A percentile compares a stretch with the other conserved stretches of the same genome.
phyloP scores from a whole-genome alignment of 2,888 invertebrate genomes.

The Agrotis puta region DNA sequence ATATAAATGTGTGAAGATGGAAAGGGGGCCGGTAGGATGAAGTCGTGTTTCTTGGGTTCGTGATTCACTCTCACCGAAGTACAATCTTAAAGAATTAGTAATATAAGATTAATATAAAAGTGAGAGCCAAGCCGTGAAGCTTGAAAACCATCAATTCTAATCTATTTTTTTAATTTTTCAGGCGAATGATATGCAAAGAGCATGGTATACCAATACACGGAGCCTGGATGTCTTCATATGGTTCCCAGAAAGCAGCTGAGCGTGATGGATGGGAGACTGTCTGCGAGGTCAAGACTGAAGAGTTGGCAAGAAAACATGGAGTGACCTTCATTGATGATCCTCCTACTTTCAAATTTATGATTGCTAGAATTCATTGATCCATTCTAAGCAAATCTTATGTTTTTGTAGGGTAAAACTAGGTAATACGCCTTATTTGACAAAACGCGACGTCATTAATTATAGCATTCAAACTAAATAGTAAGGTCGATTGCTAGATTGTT shows the following conservation, averaged over 20 bases:
- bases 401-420: not conserved
- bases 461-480: no score
- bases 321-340: conserved; percentile 64
- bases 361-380: conserved; percentile 43
- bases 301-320: conserved; percentile 60
- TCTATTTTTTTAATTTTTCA: conserved; percentile 46
- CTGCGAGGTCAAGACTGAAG: conserved; percentile 55
- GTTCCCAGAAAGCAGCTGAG: conserved; percentile 63
- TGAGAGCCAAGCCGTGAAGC: no score
- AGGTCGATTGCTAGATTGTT: no score
- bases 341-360: conserved; percentile 66
- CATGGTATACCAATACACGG: conserved; percentile 62
- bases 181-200: conserved; percentile 67
- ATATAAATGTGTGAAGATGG: no score
- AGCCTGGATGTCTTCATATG: conserved; percentile 64
- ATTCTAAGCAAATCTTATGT: not conserved
- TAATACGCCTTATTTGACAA: no score
- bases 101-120: no score
- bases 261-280: conserved; percentile 61
- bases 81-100: no score
- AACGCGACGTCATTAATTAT: no score
- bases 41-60: no score
- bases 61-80: no score
- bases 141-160: no score
- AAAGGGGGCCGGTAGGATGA: no score